Evolutionary conservation across 2,797 vertebrate species (phyloP).

Genomic region (Ceryle rudis): DNA sequence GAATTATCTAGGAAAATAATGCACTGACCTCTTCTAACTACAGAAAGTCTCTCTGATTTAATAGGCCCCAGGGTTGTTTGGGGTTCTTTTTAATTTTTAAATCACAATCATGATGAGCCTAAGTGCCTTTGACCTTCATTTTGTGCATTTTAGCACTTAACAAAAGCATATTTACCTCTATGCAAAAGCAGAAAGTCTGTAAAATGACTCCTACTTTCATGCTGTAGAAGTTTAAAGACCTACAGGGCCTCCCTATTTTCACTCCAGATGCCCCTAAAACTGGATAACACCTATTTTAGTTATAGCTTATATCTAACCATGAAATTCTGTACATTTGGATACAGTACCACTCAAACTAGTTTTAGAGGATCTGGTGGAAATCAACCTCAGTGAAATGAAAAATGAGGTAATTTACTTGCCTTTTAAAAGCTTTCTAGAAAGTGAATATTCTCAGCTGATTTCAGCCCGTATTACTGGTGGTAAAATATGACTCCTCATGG

Average conservation of each 20-base stretch:
- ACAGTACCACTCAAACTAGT: not conserved
- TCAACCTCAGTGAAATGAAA: not conserved
- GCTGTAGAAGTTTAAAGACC: not conserved
- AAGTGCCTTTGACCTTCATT: constrained; percentile 21
- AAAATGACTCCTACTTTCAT: not conserved
- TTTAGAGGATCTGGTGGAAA: constrained; percentile 1
- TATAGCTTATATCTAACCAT: not conserved
- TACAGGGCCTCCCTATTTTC: not conserved
- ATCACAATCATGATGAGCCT: not conserved
- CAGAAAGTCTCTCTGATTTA: constrained; percentile 11
- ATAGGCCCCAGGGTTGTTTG: not conserved
- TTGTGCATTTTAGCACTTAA: constrained; percentile 23
- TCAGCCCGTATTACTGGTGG: not conserved
- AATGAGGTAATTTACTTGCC: not conserved
- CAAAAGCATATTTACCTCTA: constrained; percentile 18
- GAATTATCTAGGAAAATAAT: constrained; percentile 21
- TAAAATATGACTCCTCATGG: not conserved
- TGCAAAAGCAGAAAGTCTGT: not conserved
- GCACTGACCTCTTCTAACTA: constrained; percentile 17
- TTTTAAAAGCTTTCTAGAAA: constrained; percentile 8
- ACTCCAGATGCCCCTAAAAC: not conserved
- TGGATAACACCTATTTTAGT: not conserved
- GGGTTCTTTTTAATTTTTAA: not conserved
- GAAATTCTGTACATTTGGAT: not conserved
- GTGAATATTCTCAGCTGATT: not conserved